These are phyloP conservation scores for Linurgus olivaceus DNA, from an alignment of 2,797 vertebrate species.

Conservation along the genomic window DNA sequence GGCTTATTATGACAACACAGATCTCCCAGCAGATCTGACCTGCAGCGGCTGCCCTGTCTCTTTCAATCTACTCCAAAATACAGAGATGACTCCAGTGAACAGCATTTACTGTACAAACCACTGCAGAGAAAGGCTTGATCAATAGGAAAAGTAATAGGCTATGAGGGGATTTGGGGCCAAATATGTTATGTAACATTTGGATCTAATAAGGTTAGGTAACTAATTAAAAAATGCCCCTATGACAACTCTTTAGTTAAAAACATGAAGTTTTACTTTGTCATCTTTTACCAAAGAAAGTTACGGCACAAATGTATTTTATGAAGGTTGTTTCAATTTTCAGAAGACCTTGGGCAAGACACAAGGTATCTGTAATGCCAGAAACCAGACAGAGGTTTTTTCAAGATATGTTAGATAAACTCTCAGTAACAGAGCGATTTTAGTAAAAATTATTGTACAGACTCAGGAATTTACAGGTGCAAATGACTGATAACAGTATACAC, in stretches of 20 bases:
- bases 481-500: not conserved
- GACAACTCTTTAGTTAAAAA: not conserved
- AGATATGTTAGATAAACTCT: not conserved
- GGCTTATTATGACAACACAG: conserved; percentile 47
- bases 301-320: not conserved
- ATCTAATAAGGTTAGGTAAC: not conserved
- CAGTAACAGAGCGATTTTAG: not conserved
- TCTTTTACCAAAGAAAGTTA: not conserved
- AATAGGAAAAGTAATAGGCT: not conserved
- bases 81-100: not conserved
- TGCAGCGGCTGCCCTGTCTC: conserved; percentile 10
- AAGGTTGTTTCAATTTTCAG: not conserved
- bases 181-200: not conserved
- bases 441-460: not conserved
- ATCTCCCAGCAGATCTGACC: conserved; percentile 54
- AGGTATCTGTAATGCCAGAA: not conserved
- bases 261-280: not conserved
- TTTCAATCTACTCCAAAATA: conserved; percentile 39
- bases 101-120: not conserved
- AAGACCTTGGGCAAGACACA: not conserved
- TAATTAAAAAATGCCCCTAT: not conserved
- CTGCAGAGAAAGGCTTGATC: not conserved
- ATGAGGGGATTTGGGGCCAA: not conserved
- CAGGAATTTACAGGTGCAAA: not conserved
- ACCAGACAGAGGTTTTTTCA: not conserved